phyloP scores from a whole-genome alignment of 2,113 vertebrate genomes.

The Perca flavescens region DNA sequence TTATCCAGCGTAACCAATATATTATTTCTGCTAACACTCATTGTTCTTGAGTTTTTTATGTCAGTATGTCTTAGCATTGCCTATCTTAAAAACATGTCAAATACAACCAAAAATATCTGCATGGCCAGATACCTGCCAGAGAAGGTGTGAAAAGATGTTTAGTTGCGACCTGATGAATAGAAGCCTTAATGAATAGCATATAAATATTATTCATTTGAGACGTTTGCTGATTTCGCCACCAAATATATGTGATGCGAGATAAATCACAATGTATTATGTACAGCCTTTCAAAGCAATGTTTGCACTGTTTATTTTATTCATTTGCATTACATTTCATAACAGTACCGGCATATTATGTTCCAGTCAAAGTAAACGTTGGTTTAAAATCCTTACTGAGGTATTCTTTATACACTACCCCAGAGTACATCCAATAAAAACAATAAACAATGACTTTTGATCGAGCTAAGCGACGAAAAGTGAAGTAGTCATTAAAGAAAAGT shows the following conservation, averaged over 20 bases:
- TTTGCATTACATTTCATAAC: slow-evolving; percentile 4
- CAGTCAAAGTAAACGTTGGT: slow-evolving; percentile 1
- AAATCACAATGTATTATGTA: background rate
- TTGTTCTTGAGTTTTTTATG: slow-evolving; percentile 20
- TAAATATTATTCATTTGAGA: slow-evolving; percentile 11
- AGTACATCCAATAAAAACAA: slow-evolving; percentile 12
- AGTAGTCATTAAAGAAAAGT: slow-evolving; percentile 9
- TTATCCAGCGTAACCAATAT: background rate
- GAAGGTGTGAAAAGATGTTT: slow-evolving; percentile 50
- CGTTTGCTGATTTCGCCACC: slow-evolving; percentile 8
- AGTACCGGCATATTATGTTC: background rate
- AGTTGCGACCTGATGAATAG: slow-evolving; percentile 44
- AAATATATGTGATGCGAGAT: slow-evolving; percentile 1
- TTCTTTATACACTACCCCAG: slow-evolving; percentile 25
- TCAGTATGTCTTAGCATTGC: slow-evolving; percentile 29
- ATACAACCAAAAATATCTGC: slow-evolving; percentile 27
- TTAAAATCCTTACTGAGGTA: slow-evolving; percentile 24
- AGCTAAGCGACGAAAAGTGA: slow-evolving; percentile 17
- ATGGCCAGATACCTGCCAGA: background rate
- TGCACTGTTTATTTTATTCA: slow-evolving; percentile 5
- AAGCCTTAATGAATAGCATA: slow-evolving; percentile 24
- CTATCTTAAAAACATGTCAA: slow-evolving; percentile 44
- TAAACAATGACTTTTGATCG: background rate
- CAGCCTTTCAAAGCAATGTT: background rate
- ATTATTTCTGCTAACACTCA: slow-evolving; percentile 16